phyloP scores from a whole-genome alignment of 2,797 vertebrate species.

The Smutsia gigantea region DNA sequence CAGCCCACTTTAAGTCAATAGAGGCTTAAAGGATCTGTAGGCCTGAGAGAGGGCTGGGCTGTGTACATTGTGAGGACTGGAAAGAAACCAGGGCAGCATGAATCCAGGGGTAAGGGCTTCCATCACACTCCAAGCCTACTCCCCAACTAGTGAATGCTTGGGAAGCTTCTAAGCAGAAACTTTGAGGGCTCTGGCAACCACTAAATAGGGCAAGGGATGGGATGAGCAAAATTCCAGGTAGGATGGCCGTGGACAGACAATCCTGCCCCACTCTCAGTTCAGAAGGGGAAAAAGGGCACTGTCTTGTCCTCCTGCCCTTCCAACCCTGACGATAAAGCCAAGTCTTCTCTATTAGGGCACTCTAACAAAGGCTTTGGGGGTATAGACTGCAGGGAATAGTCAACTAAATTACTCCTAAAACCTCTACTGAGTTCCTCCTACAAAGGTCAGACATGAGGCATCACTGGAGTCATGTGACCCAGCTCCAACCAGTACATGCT shows the following conservation, averaged over 20 bases:
- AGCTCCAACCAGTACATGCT: neutral
- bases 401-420: neutral
- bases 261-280: neutral
- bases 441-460: neutral
- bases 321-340: neutral
- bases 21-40: conserved; percentile 39
- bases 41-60: neutral
- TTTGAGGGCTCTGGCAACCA: neutral
- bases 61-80: neutral
- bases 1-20: conserved; percentile 12
- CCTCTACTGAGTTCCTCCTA: neutral
- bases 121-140: neutral
- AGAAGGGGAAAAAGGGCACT: neutral
- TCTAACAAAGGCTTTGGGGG: neutral
- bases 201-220: neutral
- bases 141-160: neutral
- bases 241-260: neutral
- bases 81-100: neutral
- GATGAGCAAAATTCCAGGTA: neutral
- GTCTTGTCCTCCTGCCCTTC: neutral
- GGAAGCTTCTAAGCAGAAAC: neutral
- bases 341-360: neutral
- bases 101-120: neutral
- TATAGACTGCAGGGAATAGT: neutral
- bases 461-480: neutral